Evolutionary conservation across 2,888 invertebrate species (phyloP), one percentile per base, ranked within the genome.

Genomic region (Abrostola tripartita): DNA sequence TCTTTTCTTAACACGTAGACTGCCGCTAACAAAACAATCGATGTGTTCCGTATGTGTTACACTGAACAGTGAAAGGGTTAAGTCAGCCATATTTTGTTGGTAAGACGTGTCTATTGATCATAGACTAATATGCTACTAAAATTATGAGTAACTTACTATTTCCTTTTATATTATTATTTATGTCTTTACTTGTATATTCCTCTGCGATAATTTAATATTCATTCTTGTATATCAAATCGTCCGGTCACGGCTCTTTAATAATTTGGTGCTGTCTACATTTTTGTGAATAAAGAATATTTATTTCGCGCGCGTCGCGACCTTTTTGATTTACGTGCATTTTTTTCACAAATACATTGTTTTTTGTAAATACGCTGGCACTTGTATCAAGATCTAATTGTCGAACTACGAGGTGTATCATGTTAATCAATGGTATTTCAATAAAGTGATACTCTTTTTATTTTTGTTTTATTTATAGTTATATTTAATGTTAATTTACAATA

Each of bases 351-450:
- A 70, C 56, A 76, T 73, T 79, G 70, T 78, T 74, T 77, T 85
- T 86, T 91, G 90, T 91, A 90, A 87, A 90, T 90, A 90, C 74
- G 76, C 83, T 78, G 75, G 71, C 81, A 83, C 83, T 85, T 81
- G 82, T 85, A 79, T 81, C 73, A 81, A 84, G 85, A 88, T 88
- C 82, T 77, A 70, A 71, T 68, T 68, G 70, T 69, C 75, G 85
- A 77, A 77, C 61, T 75, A 82, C 62, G 81, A 75, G 70, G 76
- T 77, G 76, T 82, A 65, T 71, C 79, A 87, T 85, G 79, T 83
- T 87, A 86, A 88, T 87, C 87, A 86, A 85, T 72, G 85, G 87
- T 87, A 83, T 86, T 88, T 85, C 83, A 92, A 89, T 91, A 90
- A 90, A 91, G 87, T 82, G 80, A 85, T 84, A 85, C 79, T 81